Conservation (phyloP, 2,797 vertebrate genomes). For the Characodon lateralis region DNA sequence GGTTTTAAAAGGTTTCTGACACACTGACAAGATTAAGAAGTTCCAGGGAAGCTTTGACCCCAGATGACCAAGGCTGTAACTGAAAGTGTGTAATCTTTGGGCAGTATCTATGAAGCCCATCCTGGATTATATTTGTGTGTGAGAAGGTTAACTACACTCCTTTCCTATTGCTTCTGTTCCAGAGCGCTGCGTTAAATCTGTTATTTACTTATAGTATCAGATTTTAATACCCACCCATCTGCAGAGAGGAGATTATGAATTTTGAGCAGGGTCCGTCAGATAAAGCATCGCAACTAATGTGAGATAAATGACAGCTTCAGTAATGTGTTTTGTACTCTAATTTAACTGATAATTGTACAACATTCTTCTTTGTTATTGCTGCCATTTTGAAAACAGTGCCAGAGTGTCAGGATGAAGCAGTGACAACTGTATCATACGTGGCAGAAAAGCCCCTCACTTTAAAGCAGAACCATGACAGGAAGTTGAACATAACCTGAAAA, state of each 20-base stretch:
- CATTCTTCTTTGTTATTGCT: not conserved
- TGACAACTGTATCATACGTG: not conserved
- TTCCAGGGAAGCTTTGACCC: constrained; percentile 1
- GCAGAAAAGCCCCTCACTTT: not conserved
- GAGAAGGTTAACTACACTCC: constrained; percentile 17
- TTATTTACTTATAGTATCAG: constrained; percentile 22
- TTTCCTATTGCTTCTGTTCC: constrained; percentile 8
- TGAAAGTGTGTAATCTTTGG: not conserved
- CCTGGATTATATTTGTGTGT: constrained; percentile 4
- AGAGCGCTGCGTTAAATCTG: constrained; percentile 10
- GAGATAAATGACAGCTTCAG: constrained; percentile 1
- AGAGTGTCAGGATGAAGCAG: not conserved
- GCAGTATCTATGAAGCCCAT: not conserved
- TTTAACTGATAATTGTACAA: not conserved
- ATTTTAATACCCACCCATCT: constrained; percentile 15
- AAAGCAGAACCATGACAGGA: not conserved
- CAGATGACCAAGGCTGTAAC: constrained; percentile 1
- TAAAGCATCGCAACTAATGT: constrained; percentile 3
- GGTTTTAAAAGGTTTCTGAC: constrained; percentile 10
- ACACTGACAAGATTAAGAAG: not conserved
- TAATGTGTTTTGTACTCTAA: not conserved
- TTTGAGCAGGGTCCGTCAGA: not conserved
- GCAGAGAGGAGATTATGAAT: constrained; percentile 5
- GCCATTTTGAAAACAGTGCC: not conserved
- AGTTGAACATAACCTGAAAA: not conserved